Conservation (phyloP, 1,140 invertebrate genomes). For the Bombus confusus region DNA sequence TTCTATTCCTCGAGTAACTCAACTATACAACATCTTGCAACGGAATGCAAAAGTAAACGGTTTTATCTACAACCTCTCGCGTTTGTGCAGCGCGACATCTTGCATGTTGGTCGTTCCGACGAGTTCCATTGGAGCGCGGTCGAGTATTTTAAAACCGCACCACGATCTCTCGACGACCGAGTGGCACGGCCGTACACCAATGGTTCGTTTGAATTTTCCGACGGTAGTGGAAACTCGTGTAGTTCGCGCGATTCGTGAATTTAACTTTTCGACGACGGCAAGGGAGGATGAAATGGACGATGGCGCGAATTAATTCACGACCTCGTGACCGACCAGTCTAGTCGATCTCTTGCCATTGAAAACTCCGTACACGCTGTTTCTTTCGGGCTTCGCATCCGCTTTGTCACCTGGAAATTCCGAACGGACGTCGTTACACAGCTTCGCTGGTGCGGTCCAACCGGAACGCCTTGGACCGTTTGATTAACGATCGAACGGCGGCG, state of each 20-base stretch:
- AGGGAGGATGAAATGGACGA: slow-evolving; percentile 23
- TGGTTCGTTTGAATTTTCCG: slow-evolving; percentile 71
- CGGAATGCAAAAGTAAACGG: no score
- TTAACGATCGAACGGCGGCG: background rate
- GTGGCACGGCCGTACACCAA: slow-evolving; percentile 43
- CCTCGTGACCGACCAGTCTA: slow-evolving; percentile 64
- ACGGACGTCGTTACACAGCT: slow-evolving; percentile 4
- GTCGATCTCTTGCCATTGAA: background rate
- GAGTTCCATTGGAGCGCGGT: background rate
- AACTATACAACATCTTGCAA: no score
- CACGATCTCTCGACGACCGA: slow-evolving; percentile 61
- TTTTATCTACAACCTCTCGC: no score
- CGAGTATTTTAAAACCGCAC: slow-evolving; percentile 63
- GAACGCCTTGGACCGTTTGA: background rate
- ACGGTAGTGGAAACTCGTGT: slow-evolving; percentile 73
- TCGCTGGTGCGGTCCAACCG: no score
- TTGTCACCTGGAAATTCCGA: background rate
- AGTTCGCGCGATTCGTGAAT: slow-evolving; percentile 66
- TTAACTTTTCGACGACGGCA: slow-evolving; percentile 61
- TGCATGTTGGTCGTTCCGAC: background rate
- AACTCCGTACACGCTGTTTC: background rate
- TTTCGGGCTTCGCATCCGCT: background rate
- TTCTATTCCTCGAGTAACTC: no score
- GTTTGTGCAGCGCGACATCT: background rate
- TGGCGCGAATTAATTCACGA: slow-evolving; percentile 69